Evolutionary conservation across 2,113 vertebrate species (phyloP), one percentile per base, ranked within the genome.

Genomic region (Channa argus): DNA sequence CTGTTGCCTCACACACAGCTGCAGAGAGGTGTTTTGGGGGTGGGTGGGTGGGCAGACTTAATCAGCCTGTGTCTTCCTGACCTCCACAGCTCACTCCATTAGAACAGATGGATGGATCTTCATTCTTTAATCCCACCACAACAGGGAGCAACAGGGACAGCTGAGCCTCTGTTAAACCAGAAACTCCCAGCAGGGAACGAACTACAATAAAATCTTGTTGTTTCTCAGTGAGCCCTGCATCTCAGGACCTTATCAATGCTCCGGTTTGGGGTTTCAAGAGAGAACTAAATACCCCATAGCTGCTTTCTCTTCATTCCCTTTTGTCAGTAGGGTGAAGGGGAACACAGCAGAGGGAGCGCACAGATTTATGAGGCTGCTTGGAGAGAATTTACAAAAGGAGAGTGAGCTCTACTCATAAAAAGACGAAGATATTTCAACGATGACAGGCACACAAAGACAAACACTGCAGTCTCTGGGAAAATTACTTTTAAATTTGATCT

Each of bases 181-280:
- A 80, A 84, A 80, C 69, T 80, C 85, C 91, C 88, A 85, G 74
- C 84, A 88, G 89, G 86, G 86, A 24, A 75, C 12, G 64, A 41
- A 74, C 85, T 74, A 82, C 85, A 89, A 89, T 92, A 89, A 93
- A 93, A 91, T 72, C 38, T 64, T 87, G 93, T 91, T 91, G 91
- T 91, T 92, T 85, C 79, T 52, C 41, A 34, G 52, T 47, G 78
- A 77, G 68, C 8, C 5, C 71, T 69, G n/a, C 81, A 83, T 87
- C 87, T 86, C 82, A 88, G 75, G 67, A 73, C 81, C 43, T 82
- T 86, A 88, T 85, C 90, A 89, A 75, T 87, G 81, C 67, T 68
- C 38, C 8, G 51, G 51, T 72, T 83, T 85, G 79, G 67, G 73
- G 69, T 85, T 86, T 85, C 77, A 91, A 55, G 77, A 83, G 68